Base-by-base conservation (phyloP, 2,888 invertebrate species). In the Cryptocephalus primarius region DNA sequence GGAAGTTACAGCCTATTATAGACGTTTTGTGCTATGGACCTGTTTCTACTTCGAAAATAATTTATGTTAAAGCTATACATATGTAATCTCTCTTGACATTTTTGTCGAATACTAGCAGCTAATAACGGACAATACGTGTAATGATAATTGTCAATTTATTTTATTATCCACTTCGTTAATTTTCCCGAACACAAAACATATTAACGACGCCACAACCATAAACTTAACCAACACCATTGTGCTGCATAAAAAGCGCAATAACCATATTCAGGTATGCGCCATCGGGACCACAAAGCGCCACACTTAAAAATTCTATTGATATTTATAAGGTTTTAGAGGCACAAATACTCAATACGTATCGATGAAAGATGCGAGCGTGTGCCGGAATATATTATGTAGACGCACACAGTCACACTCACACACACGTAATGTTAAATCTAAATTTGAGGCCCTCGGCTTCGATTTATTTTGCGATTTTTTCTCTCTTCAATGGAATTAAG, bases 231-330 rank as follows among this genome's bases (percentile, higher is more conserved):
- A 40, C 36, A 44, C 44, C 44, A 44, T 48, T 48, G 42, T 44
- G 40, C 44, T 38, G 40, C 41, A 32, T 44, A 43, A 45, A 48
- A 50, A 50, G 52, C 45, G 49, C 46, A 53, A 49, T 50, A 47
- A 46, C 51, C 44, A 44, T 44, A 49, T 52, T 48, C 55, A 55
- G 53, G 53, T 54, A 55, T 45, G 40, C 34, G 39, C 47, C 42
- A 42, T 48, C 46, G 36, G 42, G 43, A 50, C 53, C 54, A 59
- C 59, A 59, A 58, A 58, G 56, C 55, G 51, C 31, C 54, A 47
- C 51, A 56, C 58, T 59, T 58, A 59, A 60, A 59, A 58, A 54
- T 56, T 53, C 61, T 53, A 60, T 61, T 61, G 60, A 61, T 61
- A 61, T 61, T 61, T 61, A 61, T 61, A 58, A 61, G 60, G 61